Conservation (phyloP, 2,113 vertebrate species). For the Tetrao urogallus region DNA sequence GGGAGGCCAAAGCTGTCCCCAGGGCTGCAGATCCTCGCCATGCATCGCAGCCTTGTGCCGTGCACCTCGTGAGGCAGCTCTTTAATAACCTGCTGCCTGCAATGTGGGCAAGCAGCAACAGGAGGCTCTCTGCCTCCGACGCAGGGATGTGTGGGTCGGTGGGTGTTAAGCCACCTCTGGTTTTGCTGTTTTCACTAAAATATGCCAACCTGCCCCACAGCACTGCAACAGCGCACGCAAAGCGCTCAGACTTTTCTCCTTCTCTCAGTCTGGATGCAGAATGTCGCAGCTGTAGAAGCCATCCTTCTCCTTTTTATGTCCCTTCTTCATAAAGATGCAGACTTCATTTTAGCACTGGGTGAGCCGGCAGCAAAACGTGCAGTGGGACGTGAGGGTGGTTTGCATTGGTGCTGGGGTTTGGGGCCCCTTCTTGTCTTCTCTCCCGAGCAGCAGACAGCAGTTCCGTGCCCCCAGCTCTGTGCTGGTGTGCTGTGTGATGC, state of each 20-base stretch:
- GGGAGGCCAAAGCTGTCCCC: neutral
- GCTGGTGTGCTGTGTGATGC: neutral
- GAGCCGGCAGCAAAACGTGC: neutral
- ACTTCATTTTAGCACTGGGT: rapidly evolving
- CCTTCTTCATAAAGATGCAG: neutral
- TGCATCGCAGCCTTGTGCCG: too few relatives aligned
- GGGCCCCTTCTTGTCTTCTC: neutral
- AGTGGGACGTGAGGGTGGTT: neutral
- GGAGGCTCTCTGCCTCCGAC: neutral
- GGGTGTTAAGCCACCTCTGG: neutral
- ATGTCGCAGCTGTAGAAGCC: neutral
- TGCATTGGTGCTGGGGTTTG: rapidly evolving
- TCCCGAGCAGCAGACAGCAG: neutral
- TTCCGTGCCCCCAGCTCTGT: neutral
- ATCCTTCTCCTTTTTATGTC: neutral
- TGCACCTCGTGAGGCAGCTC: neutral
- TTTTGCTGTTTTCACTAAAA: neutral
- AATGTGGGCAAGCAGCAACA: neutral
- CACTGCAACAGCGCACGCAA: neutral
- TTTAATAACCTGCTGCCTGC: neutral
- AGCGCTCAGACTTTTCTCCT: neutral
- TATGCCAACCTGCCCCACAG: neutral
- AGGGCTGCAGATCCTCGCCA: neutral
- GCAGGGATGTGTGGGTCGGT: too few relatives aligned
- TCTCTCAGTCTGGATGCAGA: neutral